phyloP scores from a whole-genome alignment of 2,797 vertebrate genomes.

The Argyrosomus regius region DNA sequence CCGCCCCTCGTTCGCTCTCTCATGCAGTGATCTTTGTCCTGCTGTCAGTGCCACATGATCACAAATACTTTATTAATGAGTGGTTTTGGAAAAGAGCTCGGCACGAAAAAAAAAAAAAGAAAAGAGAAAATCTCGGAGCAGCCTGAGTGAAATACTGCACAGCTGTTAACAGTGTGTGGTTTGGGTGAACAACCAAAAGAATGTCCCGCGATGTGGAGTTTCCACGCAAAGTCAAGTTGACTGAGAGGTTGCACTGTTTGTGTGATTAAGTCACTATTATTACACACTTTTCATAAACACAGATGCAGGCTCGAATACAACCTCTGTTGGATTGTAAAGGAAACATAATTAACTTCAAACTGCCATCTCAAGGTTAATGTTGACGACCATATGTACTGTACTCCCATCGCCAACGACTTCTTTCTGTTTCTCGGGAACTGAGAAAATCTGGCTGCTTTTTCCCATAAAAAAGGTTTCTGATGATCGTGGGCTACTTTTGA shows the following conservation, averaged over 20 bases:
- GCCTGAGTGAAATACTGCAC: constrained; percentile 78
- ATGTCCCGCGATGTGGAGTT: constrained; percentile 79
- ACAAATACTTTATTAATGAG: constrained; percentile 81
- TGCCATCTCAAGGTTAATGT: constrained; percentile 58
- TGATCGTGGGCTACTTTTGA: constrained; percentile 11
- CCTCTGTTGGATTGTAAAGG: constrained; percentile 39
- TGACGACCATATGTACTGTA: constrained; percentile 41
- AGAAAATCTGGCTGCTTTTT: constrained; percentile 29
- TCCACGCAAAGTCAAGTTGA: constrained; percentile 79
- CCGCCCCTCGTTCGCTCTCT: not conserved
- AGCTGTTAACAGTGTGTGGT: constrained; percentile 85
- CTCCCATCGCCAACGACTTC: not conserved
- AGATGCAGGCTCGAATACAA: constrained; percentile 56
- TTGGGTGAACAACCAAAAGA: constrained; percentile 79
- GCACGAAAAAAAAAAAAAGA: constrained; percentile 10
- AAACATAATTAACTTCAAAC: constrained; percentile 62
- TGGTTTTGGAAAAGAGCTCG: constrained; percentile 67
- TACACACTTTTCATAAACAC: constrained; percentile 72
- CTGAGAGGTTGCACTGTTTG: constrained; percentile 75
- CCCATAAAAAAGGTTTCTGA: constrained; percentile 1
- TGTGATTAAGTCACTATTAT: constrained; percentile 76
- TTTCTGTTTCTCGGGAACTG: constrained; percentile 19
- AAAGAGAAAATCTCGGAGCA: constrained; percentile 28
- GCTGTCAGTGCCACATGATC: constrained; percentile 77
- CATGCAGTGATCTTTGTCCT: constrained; percentile 53